Conservation (phyloP, 2,797 vertebrate genomes). For the Aeoliscus strigatus region DNA sequence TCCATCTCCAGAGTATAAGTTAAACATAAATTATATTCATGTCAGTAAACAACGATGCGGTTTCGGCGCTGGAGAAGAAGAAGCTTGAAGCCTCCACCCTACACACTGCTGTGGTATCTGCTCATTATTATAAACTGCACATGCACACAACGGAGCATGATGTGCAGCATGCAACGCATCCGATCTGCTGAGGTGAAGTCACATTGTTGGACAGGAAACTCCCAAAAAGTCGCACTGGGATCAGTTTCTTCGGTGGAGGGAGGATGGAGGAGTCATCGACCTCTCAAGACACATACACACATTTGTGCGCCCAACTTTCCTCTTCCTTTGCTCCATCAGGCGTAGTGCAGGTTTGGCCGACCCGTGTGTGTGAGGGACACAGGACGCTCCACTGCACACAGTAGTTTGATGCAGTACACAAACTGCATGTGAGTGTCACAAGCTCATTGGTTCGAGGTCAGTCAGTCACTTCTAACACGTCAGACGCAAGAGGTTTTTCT, state of each 20-base stretch:
- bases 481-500: no score
- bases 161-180: conserved; percentile 43
- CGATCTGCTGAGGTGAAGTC: conserved; percentile 29
- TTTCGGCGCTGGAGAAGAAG: conserved; percentile 15
- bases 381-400: no score
- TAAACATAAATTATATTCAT: conserved; percentile 53
- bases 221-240: conserved; percentile 15
- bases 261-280: conserved; percentile 12
- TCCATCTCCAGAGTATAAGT: conserved; percentile 38
- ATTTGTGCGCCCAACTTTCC: no score
- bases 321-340: no score
- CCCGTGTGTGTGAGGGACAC: no score
- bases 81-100: no score
- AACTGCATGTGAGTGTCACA: no score
- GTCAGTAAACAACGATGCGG: conserved; percentile 36
- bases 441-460: no score
- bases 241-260: conserved; percentile 20
- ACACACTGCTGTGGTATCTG: no score
- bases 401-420: no score
- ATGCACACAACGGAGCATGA: conserved; percentile 34
- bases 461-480: no score
- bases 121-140: conserved; percentile 17
- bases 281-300: background rate
- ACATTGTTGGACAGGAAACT: conserved; percentile 27
- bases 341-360: no score